phyloP scores from a whole-genome alignment of 2,888 invertebrate species.

The Eudasyphora cyanicolor region DNA sequence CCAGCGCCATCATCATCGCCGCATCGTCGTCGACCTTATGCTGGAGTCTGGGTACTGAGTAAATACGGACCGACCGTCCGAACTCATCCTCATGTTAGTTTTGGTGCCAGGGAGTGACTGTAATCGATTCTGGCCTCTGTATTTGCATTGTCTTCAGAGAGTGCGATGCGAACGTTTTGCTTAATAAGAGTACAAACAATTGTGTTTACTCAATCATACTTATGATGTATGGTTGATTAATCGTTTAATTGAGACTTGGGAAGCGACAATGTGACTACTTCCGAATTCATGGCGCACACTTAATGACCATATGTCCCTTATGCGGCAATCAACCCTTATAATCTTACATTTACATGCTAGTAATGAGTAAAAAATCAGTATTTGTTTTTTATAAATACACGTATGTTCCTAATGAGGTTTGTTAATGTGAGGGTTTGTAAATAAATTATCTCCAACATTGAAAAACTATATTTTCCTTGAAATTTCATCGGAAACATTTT shows the following conservation, averaged over 20 bases:
- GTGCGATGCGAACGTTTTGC: neutral
- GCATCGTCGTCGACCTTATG: conserved; percentile 28
- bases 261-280: conserved; percentile 52
- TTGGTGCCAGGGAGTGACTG: conserved; percentile 46
- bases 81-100: conserved; percentile 11
- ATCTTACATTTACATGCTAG: conserved; percentile 44
- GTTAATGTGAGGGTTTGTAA: neutral
- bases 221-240: conserved; percentile 59
- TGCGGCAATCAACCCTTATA: conserved; percentile 58
- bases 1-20: conserved; percentile 5
- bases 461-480: too few species aligned
- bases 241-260: conserved; percentile 54
- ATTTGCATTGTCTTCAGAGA: neutral
- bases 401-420: neutral
- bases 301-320: conserved; percentile 8
- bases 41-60: neutral
- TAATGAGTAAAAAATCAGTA: conserved; percentile 8
- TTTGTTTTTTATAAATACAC: neutral
- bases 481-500: too few species aligned
- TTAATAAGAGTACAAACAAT: conserved; percentile 40
- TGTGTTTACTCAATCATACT: conserved; percentile 34
- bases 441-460: too few species aligned
- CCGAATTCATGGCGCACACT: conserved; percentile 51
- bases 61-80: neutral
- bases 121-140: conserved; percentile 10